These are phyloP conservation scores for Lordiphosa clarofinis DNA, from an alignment of 1,140 invertebrate genomes.

Conservation along the genomic window DNA sequence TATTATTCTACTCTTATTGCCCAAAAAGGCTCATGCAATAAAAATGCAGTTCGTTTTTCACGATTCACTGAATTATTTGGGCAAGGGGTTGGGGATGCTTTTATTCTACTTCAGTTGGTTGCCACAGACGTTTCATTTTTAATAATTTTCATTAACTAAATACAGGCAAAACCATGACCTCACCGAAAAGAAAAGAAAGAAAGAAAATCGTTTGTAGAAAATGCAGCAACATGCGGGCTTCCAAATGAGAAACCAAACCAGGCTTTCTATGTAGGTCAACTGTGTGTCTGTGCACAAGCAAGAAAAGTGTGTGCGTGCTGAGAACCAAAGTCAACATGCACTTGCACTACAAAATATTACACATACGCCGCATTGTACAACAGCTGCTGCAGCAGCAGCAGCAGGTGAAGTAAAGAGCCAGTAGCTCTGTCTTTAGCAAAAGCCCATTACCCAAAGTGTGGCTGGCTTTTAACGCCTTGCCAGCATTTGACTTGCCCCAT, in stretches of 20 bases:
- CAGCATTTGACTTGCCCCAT: conserved; percentile 46
- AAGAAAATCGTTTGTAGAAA: conserved; percentile 49
- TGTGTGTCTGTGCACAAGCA: conserved; percentile 42
- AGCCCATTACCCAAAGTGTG: conserved; percentile 66
- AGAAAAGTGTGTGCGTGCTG: conserved; percentile 29
- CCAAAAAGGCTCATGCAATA: too few relatives aligned
- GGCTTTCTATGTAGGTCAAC: conserved; percentile 55
- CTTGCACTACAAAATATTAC: conserved; percentile 56
- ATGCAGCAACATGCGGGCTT: conserved; percentile 52
- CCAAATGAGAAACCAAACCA: conserved; percentile 49
- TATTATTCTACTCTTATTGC: too few relatives aligned
- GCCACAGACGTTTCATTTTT: conserved; percentile 4
- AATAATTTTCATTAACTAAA: conserved; percentile 71
- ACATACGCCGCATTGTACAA: conserved; percentile 39
- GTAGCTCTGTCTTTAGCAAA: conserved; percentile 27
- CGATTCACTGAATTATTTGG: too few relatives aligned
- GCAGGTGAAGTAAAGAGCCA: conserved; percentile 9
- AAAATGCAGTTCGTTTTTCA: too few relatives aligned
- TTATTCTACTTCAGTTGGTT: not conserved
- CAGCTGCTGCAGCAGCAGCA: too few relatives aligned
- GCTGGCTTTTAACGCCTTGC: conserved; percentile 61
- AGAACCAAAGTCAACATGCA: conserved; percentile 57
- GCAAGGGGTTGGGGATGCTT: not conserved
- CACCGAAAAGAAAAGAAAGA: conserved; percentile 16
- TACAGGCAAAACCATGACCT: conserved; percentile 24